Evolutionary conservation across 1,140 invertebrate genomes (phyloP).

Genomic region (Metaphire vulgaris): DNA sequence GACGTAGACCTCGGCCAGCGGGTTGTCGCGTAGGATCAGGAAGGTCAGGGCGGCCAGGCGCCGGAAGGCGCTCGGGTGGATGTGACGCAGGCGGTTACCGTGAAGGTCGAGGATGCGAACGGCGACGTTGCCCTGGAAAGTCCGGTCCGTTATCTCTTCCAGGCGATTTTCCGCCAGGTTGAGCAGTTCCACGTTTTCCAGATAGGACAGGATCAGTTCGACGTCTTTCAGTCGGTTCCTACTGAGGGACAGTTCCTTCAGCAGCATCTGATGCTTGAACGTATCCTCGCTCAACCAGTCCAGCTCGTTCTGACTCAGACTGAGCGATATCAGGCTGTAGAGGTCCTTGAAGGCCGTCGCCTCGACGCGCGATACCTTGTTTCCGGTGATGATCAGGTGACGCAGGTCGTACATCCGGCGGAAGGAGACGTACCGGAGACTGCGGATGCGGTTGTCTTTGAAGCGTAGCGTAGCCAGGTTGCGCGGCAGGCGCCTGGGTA

Average conservation of each 20-base stretch:
- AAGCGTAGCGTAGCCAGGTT: background rate
- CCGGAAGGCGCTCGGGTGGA: conserved; percentile 21
- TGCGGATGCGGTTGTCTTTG: background rate
- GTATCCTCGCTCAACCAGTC: conserved; percentile 1
- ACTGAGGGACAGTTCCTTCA: background rate
- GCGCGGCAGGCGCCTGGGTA: background rate
- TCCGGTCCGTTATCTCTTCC: conserved; percentile 6
- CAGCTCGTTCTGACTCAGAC: conserved; percentile 62
- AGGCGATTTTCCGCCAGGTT: conserved; percentile 23
- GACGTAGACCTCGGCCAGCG: conserved; percentile 9
- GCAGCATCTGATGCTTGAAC: background rate
- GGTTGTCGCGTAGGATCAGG: conserved; percentile 28
- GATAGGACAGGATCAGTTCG: background rate
- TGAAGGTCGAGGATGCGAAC: conserved; percentile 29
- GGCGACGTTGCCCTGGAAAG: conserved; percentile 15
- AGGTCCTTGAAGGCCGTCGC: conserved; percentile 32
- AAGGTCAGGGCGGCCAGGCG: conserved; percentile 10
- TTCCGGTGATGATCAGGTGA: background rate
- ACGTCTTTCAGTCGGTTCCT: background rate
- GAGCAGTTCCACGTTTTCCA: background rate
- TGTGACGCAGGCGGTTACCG: conserved; percentile 17
- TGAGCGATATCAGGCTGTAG: conserved; percentile 60
- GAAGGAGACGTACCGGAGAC: background rate
- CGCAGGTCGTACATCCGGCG: background rate
- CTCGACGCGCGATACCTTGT: conserved; percentile 36